phyloP scores from a whole-genome alignment of 2,797 vertebrate genomes.

The Decapterus maruadsi region DNA sequence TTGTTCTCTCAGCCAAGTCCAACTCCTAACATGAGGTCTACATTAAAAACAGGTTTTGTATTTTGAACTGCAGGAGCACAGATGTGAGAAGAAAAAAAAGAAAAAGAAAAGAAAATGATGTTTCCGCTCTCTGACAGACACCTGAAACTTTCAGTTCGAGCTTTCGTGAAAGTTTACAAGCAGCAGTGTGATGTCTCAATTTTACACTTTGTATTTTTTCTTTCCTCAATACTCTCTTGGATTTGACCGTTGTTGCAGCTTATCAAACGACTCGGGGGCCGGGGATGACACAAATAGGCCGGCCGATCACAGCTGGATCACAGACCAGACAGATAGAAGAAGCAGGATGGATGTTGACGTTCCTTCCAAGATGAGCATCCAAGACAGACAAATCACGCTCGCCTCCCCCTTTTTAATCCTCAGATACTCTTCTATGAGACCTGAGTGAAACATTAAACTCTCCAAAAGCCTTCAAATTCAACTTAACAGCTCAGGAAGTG shows the following conservation, averaged over 20 bases:
- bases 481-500: conserved; percentile 48
- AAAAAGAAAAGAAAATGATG: not conserved
- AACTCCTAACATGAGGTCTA: not conserved
- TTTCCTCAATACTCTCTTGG: conserved; percentile 11
- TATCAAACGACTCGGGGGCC: conserved; percentile 5
- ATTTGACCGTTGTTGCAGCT: conserved; percentile 12
- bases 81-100: not conserved
- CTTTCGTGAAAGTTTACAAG: not conserved
- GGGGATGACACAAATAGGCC: conserved; percentile 39
- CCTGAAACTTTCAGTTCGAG: not conserved
- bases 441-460: conserved; percentile 29
- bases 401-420: conserved; percentile 30
- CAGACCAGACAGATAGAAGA: conserved; percentile 23
- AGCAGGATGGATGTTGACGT: conserved; percentile 37
- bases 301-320: conserved; percentile 32
- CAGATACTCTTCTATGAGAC: conserved; percentile 35
- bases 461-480: conserved; percentile 47
- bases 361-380: conserved; percentile 39
- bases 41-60: not conserved
- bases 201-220: no score
- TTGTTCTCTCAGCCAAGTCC: not conserved
- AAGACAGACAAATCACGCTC: conserved; percentile 24
- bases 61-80: not conserved
- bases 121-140: not conserved
- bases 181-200: not conserved